Base-by-base conservation (phyloP, 2,113 vertebrate genomes). In the Motacilla alba region DNA sequence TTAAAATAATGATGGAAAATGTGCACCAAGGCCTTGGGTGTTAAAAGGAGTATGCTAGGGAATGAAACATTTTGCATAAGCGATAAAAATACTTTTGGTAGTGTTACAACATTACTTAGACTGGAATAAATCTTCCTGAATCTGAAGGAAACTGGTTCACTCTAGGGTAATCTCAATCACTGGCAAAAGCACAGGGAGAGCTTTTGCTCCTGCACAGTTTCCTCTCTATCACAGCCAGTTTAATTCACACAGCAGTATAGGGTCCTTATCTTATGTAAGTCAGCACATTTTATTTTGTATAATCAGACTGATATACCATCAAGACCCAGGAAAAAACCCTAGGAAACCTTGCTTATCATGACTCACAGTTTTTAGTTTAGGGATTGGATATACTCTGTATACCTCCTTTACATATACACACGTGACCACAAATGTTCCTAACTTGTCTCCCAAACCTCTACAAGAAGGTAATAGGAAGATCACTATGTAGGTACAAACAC, bases 1-100 rank as follows among this genome's bases (percentile, higher is more conserved):
- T 92, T 64, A 70, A 93, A 90, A 94, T 70, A 88, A 81, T 26
- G 15, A 76, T 18, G 21, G 15, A 66, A 82, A 79, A 95, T 41
- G 28, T 77, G 9, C 0, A 1, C 9, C 28, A 74, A 87, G 72
- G 46, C 24, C 30, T 69, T 67, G 31, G 4, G 15, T 77, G 21
- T 11, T 59, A 69, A 63, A 67, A 28, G 19, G 27, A 70, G 7
- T 26, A 33, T 60, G 7, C 11, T 68, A 64, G 15, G 35, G 15
- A 85, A 74, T 9, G 2, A 82, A 79, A 62, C 12, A 73, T 15
- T 79, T 76, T 72, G 22, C 20, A 55, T 52, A 56, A 68, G 22
- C 0, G 0, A 72, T 72, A 91, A 87, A 55, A 75, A 87, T 72
- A 67, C 24, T 59, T 84, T 52, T 78, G 60, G 13, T 63, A 63